phyloP scores from a whole-genome alignment of 2,113 vertebrate species.

The Ammodytes dubius region DNA sequence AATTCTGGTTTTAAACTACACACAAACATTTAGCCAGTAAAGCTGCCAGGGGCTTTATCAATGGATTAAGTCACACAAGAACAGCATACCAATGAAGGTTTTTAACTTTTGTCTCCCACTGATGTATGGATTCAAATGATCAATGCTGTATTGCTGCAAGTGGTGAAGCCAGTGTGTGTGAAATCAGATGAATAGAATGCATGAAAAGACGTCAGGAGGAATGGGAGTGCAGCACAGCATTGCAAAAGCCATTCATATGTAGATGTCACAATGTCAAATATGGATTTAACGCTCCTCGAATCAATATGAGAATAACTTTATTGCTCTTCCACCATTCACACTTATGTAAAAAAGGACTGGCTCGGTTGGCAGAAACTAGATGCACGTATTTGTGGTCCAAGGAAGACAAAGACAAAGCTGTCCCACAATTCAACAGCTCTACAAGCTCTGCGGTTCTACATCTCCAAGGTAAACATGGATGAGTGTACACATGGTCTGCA shows the following conservation, averaged over 20 bases:
- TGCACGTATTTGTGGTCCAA: not conserved
- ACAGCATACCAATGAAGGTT: conserved; percentile 13
- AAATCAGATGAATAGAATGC: conserved; percentile 41
- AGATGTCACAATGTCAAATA: conserved; percentile 30
- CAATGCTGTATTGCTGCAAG: conserved; percentile 23
- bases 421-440: conserved; percentile 20
- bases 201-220: not conserved
- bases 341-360: conserved; percentile 8
- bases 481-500: not conserved
- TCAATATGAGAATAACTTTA: not conserved
- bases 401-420: conserved; percentile 25
- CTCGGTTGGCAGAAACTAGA: not conserved
- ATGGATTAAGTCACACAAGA: conserved; percentile 1
- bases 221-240: conserved; percentile 2
- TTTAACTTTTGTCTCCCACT: conserved; percentile 21
- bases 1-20: too few species aligned
- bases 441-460: not conserved
- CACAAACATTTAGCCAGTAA: too few species aligned
- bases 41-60: conserved; percentile 15
- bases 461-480: conserved; percentile 30
- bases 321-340: not conserved
- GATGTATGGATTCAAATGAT: conserved; percentile 22
- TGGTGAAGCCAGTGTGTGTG: not conserved
- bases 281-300: conserved; percentile 27
- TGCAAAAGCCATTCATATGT: conserved; percentile 20